phyloP scores from a whole-genome alignment of 2,888 invertebrate species.

The Microctonus brassicae region DNA sequence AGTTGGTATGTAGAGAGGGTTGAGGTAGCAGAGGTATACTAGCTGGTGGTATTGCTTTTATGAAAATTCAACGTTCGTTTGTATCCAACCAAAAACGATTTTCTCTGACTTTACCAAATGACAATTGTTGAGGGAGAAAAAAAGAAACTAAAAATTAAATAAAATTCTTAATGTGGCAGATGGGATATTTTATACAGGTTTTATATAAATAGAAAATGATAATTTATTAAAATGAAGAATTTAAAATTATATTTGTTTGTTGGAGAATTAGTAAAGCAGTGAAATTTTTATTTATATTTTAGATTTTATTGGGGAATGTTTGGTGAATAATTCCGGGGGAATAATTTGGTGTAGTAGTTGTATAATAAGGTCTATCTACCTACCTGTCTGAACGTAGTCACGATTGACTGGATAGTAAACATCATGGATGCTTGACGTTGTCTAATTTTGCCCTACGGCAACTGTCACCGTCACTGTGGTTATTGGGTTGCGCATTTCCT shows the following conservation, averaged over 20 bases:
- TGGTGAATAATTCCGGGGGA: no score
- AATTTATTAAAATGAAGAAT: no score
- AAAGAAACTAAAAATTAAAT: background rate
- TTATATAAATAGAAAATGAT: background rate
- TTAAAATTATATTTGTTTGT: no score
- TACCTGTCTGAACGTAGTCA: background rate
- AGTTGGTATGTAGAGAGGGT: background rate
- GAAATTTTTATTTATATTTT: no score
- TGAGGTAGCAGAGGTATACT: background rate
- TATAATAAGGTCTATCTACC: no score
- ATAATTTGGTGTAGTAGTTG: background rate
- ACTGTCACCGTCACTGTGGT: conserved; percentile 5
- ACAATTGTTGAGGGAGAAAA: background rate
- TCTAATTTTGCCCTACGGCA: conserved; percentile 20
- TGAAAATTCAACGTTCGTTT: conserved; percentile 6
- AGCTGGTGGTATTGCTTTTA: background rate
- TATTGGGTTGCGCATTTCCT: conserved; percentile 6
- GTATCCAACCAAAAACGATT: background rate
- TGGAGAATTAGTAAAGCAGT: no score
- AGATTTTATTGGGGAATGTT: no score
- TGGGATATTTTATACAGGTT: no score
- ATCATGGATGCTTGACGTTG: conserved; percentile 33
- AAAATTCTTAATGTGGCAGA: no score
- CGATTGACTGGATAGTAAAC: conserved; percentile 45
- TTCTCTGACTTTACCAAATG: background rate